Base-by-base conservation (phyloP, 2,113 vertebrate species). In the Tachysurus vachellii region DNA sequence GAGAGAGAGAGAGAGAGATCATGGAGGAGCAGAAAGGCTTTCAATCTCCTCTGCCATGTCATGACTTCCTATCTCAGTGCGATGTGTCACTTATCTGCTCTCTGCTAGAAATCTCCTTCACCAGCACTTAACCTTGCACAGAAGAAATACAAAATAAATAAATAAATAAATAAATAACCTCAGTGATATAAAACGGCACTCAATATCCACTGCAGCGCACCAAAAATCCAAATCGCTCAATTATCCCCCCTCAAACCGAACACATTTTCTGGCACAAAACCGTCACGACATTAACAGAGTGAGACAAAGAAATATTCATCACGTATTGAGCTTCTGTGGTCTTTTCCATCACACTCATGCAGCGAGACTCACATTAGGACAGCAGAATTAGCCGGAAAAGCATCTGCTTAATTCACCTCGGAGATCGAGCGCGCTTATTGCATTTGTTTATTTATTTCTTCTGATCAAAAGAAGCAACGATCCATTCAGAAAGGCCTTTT, bases 81-180 rank as follows among this genome's bases (percentile, higher is more conserved):
- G 91, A 93, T 92, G 89, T 76, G 61, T 90, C 89, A 94, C 92
- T 94, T 95, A 95, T 96, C 95, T 94, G 54, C 86, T 89, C 91
- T 91, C 91, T 91, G 91, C 94, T 93, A 94, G 94, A 90, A 91
- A 86, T 88, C 84, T 90, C 93, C 91, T 76, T 79, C 50, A 91
- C 85, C 91, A 93, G 92, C 92, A 93, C 93, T 94, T 95, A 94
- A 94, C 94, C 94, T 94, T 94, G 93, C 75, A 88, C 90, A 88
- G 64, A 71, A 73, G 23, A 75, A 80, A 85, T 59, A 62, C 53
- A 71, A 44, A 83, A 83, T 70, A 83, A 70, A 83, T 19, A 70
- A 70, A 59, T 53, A 83, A 83, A 81, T 50, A 50, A 50, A 50
- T 36, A 36, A 36, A 36, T 36, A 36, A 71, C n/a, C 26, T 10